Evolutionary conservation across 2,113 vertebrate species (phyloP).

Genomic region (Cryptotis parvus): DNA sequence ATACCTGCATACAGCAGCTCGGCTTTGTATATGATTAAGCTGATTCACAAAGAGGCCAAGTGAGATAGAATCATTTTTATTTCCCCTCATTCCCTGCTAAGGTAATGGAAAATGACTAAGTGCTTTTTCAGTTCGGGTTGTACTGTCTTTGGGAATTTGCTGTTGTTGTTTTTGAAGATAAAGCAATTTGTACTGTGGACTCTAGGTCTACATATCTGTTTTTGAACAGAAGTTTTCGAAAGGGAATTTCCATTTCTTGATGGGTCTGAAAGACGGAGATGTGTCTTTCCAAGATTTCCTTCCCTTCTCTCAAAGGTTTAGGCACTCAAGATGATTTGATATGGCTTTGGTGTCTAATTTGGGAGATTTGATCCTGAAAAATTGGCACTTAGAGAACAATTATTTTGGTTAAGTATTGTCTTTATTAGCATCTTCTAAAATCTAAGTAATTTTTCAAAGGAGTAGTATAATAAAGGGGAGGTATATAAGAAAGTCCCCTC

Average conservation of each 20-base stretch:
- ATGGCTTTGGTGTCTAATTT: background rate
- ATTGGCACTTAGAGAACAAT: conserved; percentile 27
- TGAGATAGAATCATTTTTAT: background rate
- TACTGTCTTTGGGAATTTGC: conserved; percentile 37
- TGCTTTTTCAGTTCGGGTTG: background rate
- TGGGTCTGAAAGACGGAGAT: conserved; percentile 6
- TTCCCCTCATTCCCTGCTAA: background rate
- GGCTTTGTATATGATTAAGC: background rate
- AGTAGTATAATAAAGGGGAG: background rate
- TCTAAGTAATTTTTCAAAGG: conserved; percentile 38
- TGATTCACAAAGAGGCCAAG: background rate
- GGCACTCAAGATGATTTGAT: background rate
- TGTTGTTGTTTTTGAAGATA: conserved; percentile 58
- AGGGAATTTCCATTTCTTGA: conserved; percentile 13
- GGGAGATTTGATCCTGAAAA: conserved; percentile 30
- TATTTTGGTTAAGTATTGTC: background rate
- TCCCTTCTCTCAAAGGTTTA: background rate
- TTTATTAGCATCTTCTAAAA: conserved; percentile 36
- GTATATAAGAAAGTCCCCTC: background rate
- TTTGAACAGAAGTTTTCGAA: conserved; percentile 7
- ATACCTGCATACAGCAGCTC: background rate
- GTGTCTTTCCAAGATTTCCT: background rate
- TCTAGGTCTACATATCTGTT: background rate
- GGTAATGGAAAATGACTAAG: conserved; percentile 26
- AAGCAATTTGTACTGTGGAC: background rate